Evolutionary conservation across 2,113 vertebrate species (phyloP).

Genomic region (Centropus bengalensis): DNA sequence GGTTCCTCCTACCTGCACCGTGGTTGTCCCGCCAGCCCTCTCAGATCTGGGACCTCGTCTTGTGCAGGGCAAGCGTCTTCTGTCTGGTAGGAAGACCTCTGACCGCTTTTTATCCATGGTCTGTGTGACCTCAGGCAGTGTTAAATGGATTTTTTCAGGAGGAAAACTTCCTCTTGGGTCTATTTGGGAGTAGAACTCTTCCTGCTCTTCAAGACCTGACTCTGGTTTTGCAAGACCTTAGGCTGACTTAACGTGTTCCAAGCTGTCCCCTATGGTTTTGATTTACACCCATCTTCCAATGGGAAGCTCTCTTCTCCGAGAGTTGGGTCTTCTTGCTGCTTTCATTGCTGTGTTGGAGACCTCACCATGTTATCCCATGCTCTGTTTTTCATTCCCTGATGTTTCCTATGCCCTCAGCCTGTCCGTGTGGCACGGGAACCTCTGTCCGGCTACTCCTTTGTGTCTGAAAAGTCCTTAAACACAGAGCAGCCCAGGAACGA

Average conservation of each 20-base stretch:
- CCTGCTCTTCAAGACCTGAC: neutral
- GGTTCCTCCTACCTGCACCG: no score
- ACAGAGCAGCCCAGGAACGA: neutral
- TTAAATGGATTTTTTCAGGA: neutral
- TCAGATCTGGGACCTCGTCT: neutral
- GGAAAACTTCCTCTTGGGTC: neutral
- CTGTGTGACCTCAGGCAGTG: neutral
- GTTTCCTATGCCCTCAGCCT: neutral
- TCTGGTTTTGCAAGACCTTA: neutral
- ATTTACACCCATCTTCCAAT: neutral
- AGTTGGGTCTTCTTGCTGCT: neutral
- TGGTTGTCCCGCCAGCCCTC: neutral
- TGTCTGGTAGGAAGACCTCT: neutral
- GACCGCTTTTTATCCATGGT: neutral
- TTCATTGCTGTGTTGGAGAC: neutral
- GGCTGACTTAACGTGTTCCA: rapidly evolving
- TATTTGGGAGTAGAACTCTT: neutral
- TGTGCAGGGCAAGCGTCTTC: neutral
- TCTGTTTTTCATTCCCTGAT: neutral
- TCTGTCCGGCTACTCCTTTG: neutral
- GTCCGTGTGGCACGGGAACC: neutral
- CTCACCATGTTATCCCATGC: rapidly evolving
- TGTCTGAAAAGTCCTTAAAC: neutral
- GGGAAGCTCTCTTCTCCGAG: neutral
- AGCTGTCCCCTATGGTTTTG: neutral